Conservation (phyloP, 2,113 vertebrate genomes). For the Labeo catla region DNA sequence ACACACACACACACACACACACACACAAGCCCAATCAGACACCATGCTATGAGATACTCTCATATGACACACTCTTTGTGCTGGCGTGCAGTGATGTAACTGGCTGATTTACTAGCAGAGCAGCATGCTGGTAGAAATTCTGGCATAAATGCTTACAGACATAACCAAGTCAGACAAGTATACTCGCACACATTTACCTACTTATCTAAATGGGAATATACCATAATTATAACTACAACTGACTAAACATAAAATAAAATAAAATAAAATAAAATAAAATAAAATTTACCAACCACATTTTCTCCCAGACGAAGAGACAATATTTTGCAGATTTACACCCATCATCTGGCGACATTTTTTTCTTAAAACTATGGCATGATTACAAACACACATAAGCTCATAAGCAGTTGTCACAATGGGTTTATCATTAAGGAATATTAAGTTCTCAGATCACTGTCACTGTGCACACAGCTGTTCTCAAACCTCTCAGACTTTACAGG, state of each 20-base stretch:
- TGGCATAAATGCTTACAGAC: not conserved
- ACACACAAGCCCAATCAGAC: constrained; percentile 48
- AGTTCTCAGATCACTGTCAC: constrained; percentile 68
- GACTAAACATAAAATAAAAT: not conserved
- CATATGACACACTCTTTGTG: constrained; percentile 51
- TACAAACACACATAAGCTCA: constrained; percentile 23
- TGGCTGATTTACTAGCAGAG: constrained; percentile 14
- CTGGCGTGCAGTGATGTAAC: constrained; percentile 37
- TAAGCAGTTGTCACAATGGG: constrained; percentile 14
- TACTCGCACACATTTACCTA: not conserved
- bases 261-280: not conserved
- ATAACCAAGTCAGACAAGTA: not conserved
- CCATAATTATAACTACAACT: not conserved
- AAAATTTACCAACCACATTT: too few species aligned
- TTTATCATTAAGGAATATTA: constrained; percentile 61
- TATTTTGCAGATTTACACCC: not conserved
- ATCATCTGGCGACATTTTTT: not conserved
- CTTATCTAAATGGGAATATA: not conserved
- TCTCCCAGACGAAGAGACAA: too few species aligned
- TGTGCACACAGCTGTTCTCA: constrained; percentile 72
- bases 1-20: constrained; percentile 12
- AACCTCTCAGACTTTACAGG: constrained; percentile 71
- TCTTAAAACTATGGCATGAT: not conserved
- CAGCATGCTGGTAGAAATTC: not conserved
- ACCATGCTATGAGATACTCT: constrained; percentile 38